Evolutionary conservation across 2,113 vertebrate genomes (phyloP), one percentile per base, ranked within the genome.

Genomic region (Takifugu flavidus): DNA sequence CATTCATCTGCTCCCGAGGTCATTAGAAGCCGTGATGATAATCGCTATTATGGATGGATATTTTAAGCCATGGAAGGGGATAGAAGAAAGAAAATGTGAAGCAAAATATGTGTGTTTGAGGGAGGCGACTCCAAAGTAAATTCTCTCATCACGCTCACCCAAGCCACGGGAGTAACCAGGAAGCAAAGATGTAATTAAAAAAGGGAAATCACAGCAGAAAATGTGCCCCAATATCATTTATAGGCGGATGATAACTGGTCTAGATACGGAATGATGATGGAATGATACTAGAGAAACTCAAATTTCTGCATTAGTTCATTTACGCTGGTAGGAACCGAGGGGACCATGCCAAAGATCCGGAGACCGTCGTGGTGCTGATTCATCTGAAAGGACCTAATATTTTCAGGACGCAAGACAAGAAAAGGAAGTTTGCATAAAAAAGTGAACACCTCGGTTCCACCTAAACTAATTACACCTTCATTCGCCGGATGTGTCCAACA

Each of bases 1-100:
- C 80, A 86, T 87, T 83, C 65, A 72, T 83, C 75, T 79, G 62
- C 66, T 82, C 74, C 59, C 57, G 74, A 82, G 71, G 75, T 84
- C 73, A 70, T 83, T 82, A 79, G 66, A 59, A 46, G 59, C 73
- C 55, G 52, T 56, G 73, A 80, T 76, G 65, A 83, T 79, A 62
- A 78, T 80, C 69, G 60, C 70, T 62, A 79, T 82, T 74, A 79
- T 70, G 63, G 55, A 76, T 70, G 70, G 63, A 66, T 67, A 44
- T 62, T 67, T 67, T 54, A 43, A 57, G 58, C 14, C 45, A 47
- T 5, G 15, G 5, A n/a, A 47, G n/a, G 15, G 12, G 6, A 15
- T 10, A n/a, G 45, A n/a, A 5, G 15, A n/a, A 13, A 25, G 8
- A 39, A 42, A 51, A 27, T 60, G 42, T 66, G 1, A 25, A 49